These are phyloP conservation scores for Rhagonycha fulva DNA, from an alignment of 2,888 invertebrate genomes.

Conservation along the genomic window DNA sequence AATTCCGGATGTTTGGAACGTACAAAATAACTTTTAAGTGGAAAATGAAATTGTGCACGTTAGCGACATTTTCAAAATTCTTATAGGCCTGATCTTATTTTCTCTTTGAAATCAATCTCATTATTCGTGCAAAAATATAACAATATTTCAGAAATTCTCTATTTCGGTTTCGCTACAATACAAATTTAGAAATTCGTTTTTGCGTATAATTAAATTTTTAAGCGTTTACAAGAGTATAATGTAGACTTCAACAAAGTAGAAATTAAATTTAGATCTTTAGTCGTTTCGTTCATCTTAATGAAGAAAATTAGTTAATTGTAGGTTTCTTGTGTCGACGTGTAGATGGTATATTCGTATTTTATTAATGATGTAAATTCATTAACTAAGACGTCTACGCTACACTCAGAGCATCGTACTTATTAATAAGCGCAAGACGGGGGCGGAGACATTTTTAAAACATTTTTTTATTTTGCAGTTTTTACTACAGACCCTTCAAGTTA, in stretches of 20 bases:
- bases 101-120: neutral
- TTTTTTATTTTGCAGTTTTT: neutral
- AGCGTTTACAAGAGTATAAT: neutral
- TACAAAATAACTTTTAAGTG: neutral
- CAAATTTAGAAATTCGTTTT: neutral
- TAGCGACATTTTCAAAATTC: neutral
- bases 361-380: conserved; percentile 15
- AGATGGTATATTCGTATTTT: conserved; percentile 16
- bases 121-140: neutral
- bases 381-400: neutral
- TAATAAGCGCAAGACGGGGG: neutral
- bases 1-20: neutral
- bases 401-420: neutral
- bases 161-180: neutral
- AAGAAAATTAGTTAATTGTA: conserved; percentile 14
- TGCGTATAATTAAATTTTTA: neutral
- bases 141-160: neutral
- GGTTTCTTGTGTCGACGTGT: conserved; percentile 21
- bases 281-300: neutral
- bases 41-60: neutral
- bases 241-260: neutral
- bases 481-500: neutral
- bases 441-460: neutral
- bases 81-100: neutral
- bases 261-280: neutral